A percentile compares a stretch with the other conserved stretches of the same genome.
Conservation (phyloP, 2,888 invertebrate species). For the Phrixothrix hirtus region DNA sequence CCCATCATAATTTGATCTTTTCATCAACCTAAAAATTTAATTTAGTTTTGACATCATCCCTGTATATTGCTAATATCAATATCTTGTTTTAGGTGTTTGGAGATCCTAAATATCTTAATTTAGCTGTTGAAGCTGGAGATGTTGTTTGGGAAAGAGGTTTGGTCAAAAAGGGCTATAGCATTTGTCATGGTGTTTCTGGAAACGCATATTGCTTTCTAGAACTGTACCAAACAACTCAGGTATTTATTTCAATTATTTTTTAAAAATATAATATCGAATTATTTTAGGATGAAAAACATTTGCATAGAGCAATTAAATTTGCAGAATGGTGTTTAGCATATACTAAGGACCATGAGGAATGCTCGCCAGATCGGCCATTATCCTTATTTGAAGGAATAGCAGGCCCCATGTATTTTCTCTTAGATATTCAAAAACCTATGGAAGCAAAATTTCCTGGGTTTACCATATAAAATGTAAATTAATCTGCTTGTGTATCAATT, state of each 20-base stretch:
- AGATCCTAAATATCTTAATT: constrained; percentile 69
- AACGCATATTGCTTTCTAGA: constrained; percentile 84
- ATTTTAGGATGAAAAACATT: constrained; percentile 68
- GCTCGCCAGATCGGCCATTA: constrained; percentile 76
- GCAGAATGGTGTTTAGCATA: constrained; percentile 79
- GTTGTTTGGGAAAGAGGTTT: constrained; percentile 82
- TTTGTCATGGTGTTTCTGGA: constrained; percentile 88
- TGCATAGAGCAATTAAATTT: constrained; percentile 79
- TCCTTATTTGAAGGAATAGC: constrained; percentile 84
- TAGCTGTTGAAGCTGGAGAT: constrained; percentile 73
- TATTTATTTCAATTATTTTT: constrained; percentile 41
- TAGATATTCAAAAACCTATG: constrained; percentile 67
- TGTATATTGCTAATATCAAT: too few relatives aligned
- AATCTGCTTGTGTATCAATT: constrained; percentile 28
- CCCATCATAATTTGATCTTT: background rate
- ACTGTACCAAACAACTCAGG: constrained; percentile 76
- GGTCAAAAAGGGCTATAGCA: constrained; percentile 79
- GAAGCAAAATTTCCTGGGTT: constrained; percentile 77
- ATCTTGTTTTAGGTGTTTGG: constrained; percentile 63
- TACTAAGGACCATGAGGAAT: constrained; percentile 67
- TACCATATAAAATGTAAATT: constrained; percentile 42
- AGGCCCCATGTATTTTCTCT: constrained; percentile 75
- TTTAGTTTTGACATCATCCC: constrained; percentile 1
- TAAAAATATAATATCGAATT: background rate
- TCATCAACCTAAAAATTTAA: background rate